A percentile compares a stretch with the other conserved stretches of the same genome.
These are phyloP conservation scores for Rhingia campestris DNA, from an alignment of 2,888 invertebrate genomes.

Conservation along the genomic window DNA sequence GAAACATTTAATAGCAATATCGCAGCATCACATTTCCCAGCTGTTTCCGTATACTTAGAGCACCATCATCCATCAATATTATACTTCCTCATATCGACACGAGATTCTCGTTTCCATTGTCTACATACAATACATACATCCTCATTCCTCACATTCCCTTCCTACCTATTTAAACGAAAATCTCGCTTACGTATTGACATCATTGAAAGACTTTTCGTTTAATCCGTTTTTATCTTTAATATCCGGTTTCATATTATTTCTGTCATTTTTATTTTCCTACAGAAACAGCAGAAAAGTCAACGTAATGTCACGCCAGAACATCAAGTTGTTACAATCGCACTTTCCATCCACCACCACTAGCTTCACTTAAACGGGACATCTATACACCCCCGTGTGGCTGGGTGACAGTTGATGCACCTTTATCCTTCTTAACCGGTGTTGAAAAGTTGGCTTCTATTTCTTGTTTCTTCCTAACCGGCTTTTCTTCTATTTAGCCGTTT, in stretches of 20 bases:
- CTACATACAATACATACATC: neutral
- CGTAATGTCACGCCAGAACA: constrained; percentile 3
- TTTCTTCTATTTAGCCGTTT: constrained; percentile 40
- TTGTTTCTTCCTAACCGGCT: constrained; percentile 30
- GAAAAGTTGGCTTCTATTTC: constrained; percentile 47
- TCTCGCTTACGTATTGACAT: constrained; percentile 32
- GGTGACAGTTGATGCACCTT: constrained; percentile 34
- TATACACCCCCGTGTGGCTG: constrained; percentile 10
- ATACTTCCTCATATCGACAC: constrained; percentile 32
- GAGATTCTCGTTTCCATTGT: neutral
- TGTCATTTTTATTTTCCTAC: constrained; percentile 2
- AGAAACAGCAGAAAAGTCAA: constrained; percentile 5
- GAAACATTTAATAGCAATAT: no score
- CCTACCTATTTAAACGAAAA: constrained; percentile 21
- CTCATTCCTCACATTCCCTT: constrained; percentile 18
- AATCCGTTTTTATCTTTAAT: constrained; percentile 71
- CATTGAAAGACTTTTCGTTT: constrained; percentile 47
- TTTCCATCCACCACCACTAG: neutral
- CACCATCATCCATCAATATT: constrained; percentile 20
- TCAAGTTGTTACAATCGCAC: constrained; percentile 32
- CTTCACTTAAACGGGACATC: neutral
- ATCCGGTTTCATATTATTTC: constrained; percentile 51
- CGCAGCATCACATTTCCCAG: neutral
- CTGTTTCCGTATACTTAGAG: neutral
- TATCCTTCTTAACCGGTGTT: constrained; percentile 23